Percentiles rank a stretch among this genome's conserved stretches.
Conservation (phyloP, 2,797 vertebrate genomes). For the Helarctos malayanus region DNA sequence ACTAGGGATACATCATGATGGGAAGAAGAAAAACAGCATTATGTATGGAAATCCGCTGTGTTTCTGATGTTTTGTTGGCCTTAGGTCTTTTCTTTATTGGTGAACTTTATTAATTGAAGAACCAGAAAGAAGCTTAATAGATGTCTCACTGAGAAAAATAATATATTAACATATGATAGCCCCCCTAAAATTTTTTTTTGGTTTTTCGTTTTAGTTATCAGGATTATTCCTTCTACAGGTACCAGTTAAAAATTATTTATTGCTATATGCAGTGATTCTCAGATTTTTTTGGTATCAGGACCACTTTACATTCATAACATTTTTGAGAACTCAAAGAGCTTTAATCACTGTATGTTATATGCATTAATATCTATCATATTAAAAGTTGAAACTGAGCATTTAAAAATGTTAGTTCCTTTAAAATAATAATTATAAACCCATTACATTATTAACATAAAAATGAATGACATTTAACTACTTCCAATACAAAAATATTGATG, state of each 20-base stretch:
- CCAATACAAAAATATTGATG: background rate
- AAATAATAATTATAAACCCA: background rate
- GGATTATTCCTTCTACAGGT: background rate
- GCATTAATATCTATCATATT: background rate
- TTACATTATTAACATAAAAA: background rate
- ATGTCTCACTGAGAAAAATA: conserved; percentile 40
- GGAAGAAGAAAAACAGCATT: background rate
- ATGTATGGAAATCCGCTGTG: background rate
- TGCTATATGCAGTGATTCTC: background rate
- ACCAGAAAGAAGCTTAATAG: background rate
- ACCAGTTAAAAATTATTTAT: background rate
- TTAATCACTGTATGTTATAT: background rate
- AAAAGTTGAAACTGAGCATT: conserved; percentile 46
- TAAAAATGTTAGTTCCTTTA: background rate
- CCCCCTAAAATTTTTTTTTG: background rate
- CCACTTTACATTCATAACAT: background rate
- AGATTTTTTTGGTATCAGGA: background rate
- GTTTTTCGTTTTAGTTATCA: conserved; percentile 34
- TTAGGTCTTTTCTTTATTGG: conserved; percentile 19
- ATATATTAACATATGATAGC: background rate
- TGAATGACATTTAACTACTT: conserved; percentile 6
- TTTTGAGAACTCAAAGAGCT: background rate
- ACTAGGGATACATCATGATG: background rate
- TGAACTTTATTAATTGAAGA: background rate
- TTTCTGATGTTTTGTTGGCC: background rate